These are phyloP conservation scores for Hydrocynus forskahlii DNA, from an alignment of 2,797 vertebrate species.

Conservation along the genomic window DNA sequence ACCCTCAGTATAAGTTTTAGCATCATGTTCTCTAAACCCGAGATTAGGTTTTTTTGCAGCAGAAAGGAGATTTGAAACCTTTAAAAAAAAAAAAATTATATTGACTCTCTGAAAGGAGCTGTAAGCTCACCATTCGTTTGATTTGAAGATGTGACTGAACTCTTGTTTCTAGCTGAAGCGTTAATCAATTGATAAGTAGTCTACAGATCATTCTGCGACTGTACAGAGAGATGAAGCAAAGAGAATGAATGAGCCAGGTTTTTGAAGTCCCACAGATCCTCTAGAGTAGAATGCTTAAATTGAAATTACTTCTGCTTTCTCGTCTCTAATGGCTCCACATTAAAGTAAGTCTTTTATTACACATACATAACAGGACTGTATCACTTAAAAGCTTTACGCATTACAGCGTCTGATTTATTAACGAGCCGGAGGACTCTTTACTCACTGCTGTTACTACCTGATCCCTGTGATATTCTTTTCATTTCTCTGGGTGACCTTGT, in stretches of 20 bases:
- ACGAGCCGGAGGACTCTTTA: neutral
- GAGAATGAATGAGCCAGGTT: neutral
- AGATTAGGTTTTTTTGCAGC: neutral
- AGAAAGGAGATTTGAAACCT: neutral
- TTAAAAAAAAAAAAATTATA: neutral
- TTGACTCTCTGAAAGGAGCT: too few species aligned
- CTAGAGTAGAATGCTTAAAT: neutral
- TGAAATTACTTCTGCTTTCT: neutral
- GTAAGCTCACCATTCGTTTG: neutral
- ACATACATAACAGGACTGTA: neutral
- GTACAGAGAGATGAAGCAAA: conserved; percentile 13
- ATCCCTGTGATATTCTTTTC: neutral
- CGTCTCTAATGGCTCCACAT: neutral
- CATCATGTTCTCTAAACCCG: neutral
- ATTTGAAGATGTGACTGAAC: neutral
- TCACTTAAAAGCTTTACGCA: neutral
- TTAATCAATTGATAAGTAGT: neutral
- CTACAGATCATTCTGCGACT: conserved; percentile 14
- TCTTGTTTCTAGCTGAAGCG: neutral
- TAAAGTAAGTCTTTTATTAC: conserved; percentile 4
- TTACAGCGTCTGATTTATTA: neutral
- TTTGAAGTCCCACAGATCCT: neutral
- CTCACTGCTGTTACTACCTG: neutral
- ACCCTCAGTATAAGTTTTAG: neutral
- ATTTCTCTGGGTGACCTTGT: neutral